Base-by-base conservation (phyloP, 2,113 vertebrate genomes). In the Heterotilapia buettikoferi region DNA sequence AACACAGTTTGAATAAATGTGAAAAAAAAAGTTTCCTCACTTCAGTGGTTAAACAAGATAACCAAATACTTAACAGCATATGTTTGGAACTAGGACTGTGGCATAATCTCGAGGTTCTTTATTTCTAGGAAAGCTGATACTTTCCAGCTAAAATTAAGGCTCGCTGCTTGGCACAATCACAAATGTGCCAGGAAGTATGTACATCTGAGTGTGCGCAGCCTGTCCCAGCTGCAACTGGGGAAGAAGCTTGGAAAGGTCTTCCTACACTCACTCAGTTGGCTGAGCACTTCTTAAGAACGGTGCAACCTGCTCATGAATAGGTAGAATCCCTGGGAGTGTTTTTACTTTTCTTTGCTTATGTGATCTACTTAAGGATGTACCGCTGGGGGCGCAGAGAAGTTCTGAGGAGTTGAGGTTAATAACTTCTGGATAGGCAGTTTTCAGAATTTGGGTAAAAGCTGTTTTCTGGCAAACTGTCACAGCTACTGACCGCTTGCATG, bases 371-470 rank as follows among this genome's bases (percentile, higher is more conserved):
- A 40, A 40, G 7, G 63, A 21, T 9, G 33, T 8, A 5, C 11
- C 0, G 6, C 33, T 68, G 31, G 33, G 61, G 33, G 19, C 0
- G 6, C 61, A 38, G 31, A 68, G 18, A 40, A 0, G n/a, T 0
- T 14, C 33, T 40, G 33, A 40, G n/a, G 12, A 9, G 36, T 24
- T 4, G n/a, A 71, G 38, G 6, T 66, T 66, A n/a, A 38, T 12
- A 66, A 38, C 61, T 38, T 38, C 18, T 36, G 59, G 0, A 36
- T 3, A 1, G 31, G 19, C 1, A 40, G 6, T 21, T 68, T 38
- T 40, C 63, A 68, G 0, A 68, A 2, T 68, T 38, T 38, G 3
- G 19, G 33, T 40, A 40, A 8, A 68, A 68, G 33, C 33, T 21
- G 63, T 68, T 38, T 68, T 68, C 63, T 1, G 63, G 36, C 11